Evolutionary conservation across 2,113 vertebrate species (phyloP).

Genomic region (Atrichornis clamosus): DNA sequence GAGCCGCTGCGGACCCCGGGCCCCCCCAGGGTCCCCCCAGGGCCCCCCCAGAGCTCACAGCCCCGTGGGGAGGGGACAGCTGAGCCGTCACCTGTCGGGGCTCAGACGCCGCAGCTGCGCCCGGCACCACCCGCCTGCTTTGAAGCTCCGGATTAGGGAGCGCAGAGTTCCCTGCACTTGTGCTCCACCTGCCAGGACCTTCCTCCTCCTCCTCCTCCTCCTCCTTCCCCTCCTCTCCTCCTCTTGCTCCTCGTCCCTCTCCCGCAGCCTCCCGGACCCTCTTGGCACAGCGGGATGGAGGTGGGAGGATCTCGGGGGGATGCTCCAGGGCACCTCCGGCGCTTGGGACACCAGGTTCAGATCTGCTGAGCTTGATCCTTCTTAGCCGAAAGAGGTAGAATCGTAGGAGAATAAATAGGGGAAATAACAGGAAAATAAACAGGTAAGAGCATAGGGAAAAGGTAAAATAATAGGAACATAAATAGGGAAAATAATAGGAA

Average conservation of each 20-base stretch:
- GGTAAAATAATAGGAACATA: too few species aligned
- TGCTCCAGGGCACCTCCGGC: neutral
- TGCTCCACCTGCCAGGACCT: constrained; percentile 37
- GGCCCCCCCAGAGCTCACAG: neutral
- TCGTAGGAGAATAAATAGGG: neutral
- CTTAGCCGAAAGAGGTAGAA: neutral
- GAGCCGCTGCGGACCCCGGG: neutral
- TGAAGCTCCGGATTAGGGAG: constrained; percentile 55
- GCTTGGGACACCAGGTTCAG: neutral
- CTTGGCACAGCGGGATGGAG: fast-evolving
- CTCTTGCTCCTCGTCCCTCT: neutral
- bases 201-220: neutral
- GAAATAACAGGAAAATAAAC: fast-evolving
- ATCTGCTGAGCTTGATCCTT: neutral
- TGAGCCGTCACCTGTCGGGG: constrained; percentile 66
- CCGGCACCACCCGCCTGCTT: constrained; percentile 4
- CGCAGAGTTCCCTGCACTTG: constrained; percentile 17
- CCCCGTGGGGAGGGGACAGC: constrained; percentile 37
- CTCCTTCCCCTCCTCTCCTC: neutral
- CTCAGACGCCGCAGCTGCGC: constrained; percentile 61
- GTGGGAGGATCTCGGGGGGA: neutral
- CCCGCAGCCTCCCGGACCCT: neutral
- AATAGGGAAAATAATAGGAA: neutral
- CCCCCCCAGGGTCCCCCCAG: neutral
- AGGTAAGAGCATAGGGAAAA: neutral